Conservation (phyloP, 2,888 invertebrate species). For the Stomorhina lunata region DNA sequence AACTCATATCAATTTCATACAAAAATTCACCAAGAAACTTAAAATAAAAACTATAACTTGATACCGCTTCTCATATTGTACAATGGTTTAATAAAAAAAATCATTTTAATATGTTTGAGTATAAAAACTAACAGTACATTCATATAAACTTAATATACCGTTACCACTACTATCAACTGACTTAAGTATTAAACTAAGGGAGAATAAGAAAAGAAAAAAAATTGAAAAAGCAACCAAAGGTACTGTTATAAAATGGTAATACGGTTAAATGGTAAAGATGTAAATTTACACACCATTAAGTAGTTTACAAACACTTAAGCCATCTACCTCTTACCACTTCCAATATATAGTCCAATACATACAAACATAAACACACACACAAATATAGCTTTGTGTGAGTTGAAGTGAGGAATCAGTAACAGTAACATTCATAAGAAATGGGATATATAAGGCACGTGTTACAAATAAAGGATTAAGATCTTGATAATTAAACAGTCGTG, state of each 20-base stretch:
- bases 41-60: constrained; percentile 1
- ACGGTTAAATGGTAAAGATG: constrained; percentile 60
- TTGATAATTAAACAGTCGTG: too few relatives aligned
- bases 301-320: constrained; percentile 74
- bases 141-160: constrained; percentile 39
- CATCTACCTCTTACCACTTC: background rate
- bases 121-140: background rate
- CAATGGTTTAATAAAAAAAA: constrained; percentile 34
- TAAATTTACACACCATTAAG: constrained; percentile 78
- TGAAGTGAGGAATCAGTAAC: background rate
- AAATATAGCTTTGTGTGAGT: background rate
- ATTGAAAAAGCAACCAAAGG: constrained; percentile 23
- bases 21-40: background rate
- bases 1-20: constrained; percentile 36
- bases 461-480: too few relatives aligned
- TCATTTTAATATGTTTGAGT: background rate
- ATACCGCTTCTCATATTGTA: constrained; percentile 11
- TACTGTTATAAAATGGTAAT: constrained; percentile 55
- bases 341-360: background rate
- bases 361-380: background rate
- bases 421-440: background rate
- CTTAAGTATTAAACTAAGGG: background rate
- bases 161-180: constrained; percentile 37
- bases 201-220: background rate
- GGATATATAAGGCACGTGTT: background rate